These are phyloP conservation scores for Trididemnum clinides DNA, from an alignment of 23 tunicate genomes.

Conservation along the genomic window DNA sequence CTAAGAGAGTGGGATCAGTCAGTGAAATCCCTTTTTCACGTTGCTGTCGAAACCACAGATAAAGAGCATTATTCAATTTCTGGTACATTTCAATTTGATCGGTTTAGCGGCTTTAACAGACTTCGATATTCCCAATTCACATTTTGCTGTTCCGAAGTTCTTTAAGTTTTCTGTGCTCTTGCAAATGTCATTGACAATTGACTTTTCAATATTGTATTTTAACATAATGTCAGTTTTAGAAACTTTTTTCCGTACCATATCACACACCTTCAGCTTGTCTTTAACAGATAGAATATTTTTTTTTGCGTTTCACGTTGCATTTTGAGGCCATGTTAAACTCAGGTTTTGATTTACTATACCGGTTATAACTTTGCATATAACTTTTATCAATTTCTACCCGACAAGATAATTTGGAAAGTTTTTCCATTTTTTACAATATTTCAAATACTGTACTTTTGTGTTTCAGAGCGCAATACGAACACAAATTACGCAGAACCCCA, in stretches of 20 bases:
- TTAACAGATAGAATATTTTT: not conserved
- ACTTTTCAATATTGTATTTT: slow-evolving; percentile 22
- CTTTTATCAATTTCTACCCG: too few species aligned
- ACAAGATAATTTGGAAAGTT: too few species aligned
- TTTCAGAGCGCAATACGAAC: too few species aligned
- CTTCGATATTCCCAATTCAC: not conserved
- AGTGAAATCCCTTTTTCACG: slow-evolving; percentile 9
- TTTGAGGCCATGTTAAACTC: too few species aligned
- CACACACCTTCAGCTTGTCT: slow-evolving; percentile 30
- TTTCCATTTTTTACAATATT: too few species aligned
- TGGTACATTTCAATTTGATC: not conserved
- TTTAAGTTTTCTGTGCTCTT: slow-evolving; percentile 2
- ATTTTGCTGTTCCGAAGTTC: not conserved
- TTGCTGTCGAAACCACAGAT: slow-evolving; percentile 16
- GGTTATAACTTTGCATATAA: too few species aligned
- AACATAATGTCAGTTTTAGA: slow-evolving; percentile 19
- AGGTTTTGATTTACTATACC: too few species aligned
- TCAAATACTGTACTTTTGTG: too few species aligned
- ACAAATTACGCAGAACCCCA: too few species aligned
- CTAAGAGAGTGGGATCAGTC: slow-evolving; percentile 4
- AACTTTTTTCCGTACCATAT: not conserved
- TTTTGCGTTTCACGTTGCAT: slow-evolving; percentile 30
- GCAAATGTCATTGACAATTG: slow-evolving; percentile 9
- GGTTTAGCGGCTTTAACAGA: slow-evolving; percentile 4
- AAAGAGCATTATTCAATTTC: slow-evolving; percentile 16